Percentiles rank a stretch among this genome's conserved stretches.
phyloP scores from a whole-genome alignment of 2,888 invertebrate species.

The Pharmacophagus antenor region DNA sequence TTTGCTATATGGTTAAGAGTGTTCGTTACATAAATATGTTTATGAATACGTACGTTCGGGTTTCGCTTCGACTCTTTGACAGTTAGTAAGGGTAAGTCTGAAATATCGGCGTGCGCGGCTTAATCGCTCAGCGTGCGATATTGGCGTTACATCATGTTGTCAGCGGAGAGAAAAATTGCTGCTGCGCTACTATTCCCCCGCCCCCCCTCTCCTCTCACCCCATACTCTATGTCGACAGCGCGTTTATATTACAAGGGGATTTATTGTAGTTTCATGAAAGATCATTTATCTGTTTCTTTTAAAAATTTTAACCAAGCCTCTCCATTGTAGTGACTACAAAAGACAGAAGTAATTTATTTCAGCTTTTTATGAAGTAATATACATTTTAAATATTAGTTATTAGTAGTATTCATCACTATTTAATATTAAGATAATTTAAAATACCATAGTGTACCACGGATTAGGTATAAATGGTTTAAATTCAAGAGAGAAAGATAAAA shows the following conservation, averaged over 20 bases:
- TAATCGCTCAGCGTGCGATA: slow-evolving; percentile 80
- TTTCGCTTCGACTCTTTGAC: slow-evolving; percentile 73
- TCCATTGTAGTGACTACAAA: slow-evolving; percentile 28
- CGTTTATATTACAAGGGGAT: slow-evolving; percentile 74
- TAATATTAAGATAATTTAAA: not conserved
- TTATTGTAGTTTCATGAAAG: slow-evolving; percentile 74
- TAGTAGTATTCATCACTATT: no score
- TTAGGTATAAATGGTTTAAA: slow-evolving; percentile 33
- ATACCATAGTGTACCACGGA: not conserved
- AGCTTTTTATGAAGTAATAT: slow-evolving; percentile 15
- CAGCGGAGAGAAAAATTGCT: slow-evolving; percentile 80
- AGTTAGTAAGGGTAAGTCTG: slow-evolving; percentile 79
- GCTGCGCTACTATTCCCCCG: slow-evolving; percentile 52
- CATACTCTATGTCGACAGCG: slow-evolving; percentile 61
- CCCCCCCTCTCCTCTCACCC: slow-evolving; percentile 36
- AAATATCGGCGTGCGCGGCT: slow-evolving; percentile 80
- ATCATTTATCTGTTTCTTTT: slow-evolving; percentile 61
- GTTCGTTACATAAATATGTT: no score
- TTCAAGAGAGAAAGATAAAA: slow-evolving; percentile 43
- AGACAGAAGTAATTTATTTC: slow-evolving; percentile 15
- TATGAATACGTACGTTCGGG: slow-evolving; percentile 38
- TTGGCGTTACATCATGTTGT: slow-evolving; percentile 81
- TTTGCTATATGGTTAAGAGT: not conserved
- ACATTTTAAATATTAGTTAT: no score
- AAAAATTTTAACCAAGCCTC: slow-evolving; percentile 37